Conservation (phyloP, 2,113 vertebrate genomes). For the Engystomops pustulosus region DNA sequence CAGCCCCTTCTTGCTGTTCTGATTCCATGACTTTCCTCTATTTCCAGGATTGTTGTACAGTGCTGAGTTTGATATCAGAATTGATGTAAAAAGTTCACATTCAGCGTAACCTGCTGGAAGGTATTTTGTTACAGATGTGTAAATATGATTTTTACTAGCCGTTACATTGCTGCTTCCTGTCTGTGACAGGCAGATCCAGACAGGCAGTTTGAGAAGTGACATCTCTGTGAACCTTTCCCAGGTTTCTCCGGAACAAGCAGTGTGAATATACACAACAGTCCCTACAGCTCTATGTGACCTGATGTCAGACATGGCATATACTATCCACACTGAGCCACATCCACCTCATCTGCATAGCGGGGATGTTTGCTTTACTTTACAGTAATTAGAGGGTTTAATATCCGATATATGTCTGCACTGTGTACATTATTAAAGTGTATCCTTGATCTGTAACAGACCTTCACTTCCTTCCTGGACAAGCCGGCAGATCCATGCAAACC, state of each 20-base stretch:
- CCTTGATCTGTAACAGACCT: constrained; percentile 56
- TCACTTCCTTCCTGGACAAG: constrained; percentile 52
- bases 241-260: constrained; percentile 5
- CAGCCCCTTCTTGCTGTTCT: too few relatives aligned
- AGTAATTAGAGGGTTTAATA: constrained; percentile 52
- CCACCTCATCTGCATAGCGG: neutral
- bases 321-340: neutral
- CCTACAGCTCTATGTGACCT: neutral
- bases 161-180: neutral
- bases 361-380: constrained; percentile 22
- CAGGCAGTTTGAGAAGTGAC: constrained; percentile 10
- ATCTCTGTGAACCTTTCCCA: neutral
- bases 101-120: neutral
- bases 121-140: neutral
- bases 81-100: neutral
- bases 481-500: constrained; percentile 23
- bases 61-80: neutral
- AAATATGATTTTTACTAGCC: constrained; percentile 4
- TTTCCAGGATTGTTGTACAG: neutral
- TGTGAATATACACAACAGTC: constrained; percentile 2
- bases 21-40: neutral
- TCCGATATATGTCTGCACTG: constrained; percentile 47
- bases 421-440: constrained; percentile 40
- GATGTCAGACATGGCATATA: neutral
- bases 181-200: constrained; percentile 18